phyloP scores from a whole-genome alignment of 1,140 invertebrate genomes.

The Papilio polyxenes region DNA sequence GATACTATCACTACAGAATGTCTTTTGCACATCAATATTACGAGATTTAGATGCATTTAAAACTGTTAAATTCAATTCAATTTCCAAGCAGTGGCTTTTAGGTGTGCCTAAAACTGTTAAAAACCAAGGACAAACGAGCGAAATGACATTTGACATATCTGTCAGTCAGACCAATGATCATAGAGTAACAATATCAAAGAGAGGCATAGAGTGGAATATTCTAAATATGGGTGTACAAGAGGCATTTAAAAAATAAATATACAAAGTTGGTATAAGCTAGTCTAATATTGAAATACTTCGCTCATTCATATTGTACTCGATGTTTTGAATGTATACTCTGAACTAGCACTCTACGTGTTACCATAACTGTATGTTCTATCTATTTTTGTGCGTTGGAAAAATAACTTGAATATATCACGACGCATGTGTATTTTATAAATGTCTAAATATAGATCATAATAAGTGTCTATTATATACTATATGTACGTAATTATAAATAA shows the following conservation, averaged over 20 bases:
- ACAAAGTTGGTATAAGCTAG: conserved; percentile 27
- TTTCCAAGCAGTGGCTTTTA: too few species aligned
- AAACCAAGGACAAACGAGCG: neutral
- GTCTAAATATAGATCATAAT: conserved; percentile 3
- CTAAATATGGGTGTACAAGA: neutral
- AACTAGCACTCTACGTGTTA: neutral
- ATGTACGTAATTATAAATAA: neutral
- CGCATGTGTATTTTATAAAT: neutral
- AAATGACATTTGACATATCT: neutral
- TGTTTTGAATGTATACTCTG: conserved; percentile 23
- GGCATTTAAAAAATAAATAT: conserved; percentile 21
- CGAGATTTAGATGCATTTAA: neutral
- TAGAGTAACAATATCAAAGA: neutral
- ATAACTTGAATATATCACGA: neutral
- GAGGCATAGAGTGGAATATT: neutral
- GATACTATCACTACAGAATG: conserved; percentile 4
- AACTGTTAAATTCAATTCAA: too few species aligned
- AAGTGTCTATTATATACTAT: conserved; percentile 8
- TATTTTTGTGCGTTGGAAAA: neutral
- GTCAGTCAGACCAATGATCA: neutral
- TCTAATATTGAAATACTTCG: conserved; percentile 22
- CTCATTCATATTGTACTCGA: conserved; percentile 29
- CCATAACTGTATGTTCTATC: neutral
- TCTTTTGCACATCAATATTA: conserved; percentile 20
- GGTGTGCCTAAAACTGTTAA: too few species aligned